Base-by-base conservation (phyloP, 2,888 invertebrate species). In the Agrochola lychnidis region DNA sequence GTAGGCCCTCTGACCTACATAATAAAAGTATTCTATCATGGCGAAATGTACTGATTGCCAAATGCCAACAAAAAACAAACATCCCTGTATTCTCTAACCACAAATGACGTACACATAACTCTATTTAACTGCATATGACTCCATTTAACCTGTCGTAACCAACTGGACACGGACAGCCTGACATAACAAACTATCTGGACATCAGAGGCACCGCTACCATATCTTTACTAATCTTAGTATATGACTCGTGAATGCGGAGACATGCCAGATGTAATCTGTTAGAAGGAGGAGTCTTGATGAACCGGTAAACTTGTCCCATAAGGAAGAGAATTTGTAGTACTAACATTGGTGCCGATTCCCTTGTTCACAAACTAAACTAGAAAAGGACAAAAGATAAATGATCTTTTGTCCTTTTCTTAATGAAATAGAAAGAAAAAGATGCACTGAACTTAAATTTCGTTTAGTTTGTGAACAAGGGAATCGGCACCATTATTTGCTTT, bases 151-250 rank as follows among this genome's bases (percentile, higher is more conserved):
- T 68, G 48, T 40, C 25, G 40, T 63, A 51, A 62, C 19, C 1
- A n/a, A 42, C 48, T 67, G 69, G 30, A 48, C 61, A 42, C 1
- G 22, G 57, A 36, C 76, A 62, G 42, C 16, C 14, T 64, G 62
- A 79, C 70, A 25, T 61, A 70, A 73, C 70, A 42, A 57, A 57
- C 67, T 70, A 70, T 61, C 59, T 74, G 61, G n/a, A 61, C 63
- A 82, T 82, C 82, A 30, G 9, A 82, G 5, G 30, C 56, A 64
- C 68, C 79, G 79, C 81, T 36, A 30, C 14, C 63, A 10, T 78
- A 82, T 82, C 82, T 68, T 30, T 51, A 22, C 36, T 57, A 74
- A 70, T 82, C 78, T 78, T 6, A 36, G 48, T 66, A 42, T 42
- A 48, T 36, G 53, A 10, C 40, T 80, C 56, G 63, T 74, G 64